Conservation (phyloP, 2,797 vertebrate species). For the Antrozous pallidus region DNA sequence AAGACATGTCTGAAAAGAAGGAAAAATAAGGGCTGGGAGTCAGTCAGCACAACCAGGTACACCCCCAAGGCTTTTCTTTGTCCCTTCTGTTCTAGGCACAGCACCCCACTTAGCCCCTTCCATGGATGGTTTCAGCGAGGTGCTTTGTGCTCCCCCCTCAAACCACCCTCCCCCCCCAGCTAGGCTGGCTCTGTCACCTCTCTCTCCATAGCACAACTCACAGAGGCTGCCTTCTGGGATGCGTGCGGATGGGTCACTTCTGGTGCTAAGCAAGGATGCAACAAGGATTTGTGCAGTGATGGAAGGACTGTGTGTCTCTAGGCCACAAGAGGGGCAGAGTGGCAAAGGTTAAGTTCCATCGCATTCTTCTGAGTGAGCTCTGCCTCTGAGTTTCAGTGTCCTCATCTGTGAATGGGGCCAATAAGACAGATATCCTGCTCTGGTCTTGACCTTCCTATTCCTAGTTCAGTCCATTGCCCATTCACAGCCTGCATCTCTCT, state of each 20-base stretch:
- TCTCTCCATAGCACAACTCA: not conserved
- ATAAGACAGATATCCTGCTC: not conserved
- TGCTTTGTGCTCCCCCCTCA: rapidly evolving
- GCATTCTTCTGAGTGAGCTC: not conserved
- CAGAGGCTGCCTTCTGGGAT: not conserved
- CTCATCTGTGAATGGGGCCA: not conserved
- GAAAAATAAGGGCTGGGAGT: not conserved
- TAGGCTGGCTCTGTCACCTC: not conserved
- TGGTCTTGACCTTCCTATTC: not conserved
- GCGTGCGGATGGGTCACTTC: not conserved
- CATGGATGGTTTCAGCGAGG: not conserved
- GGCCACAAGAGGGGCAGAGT: not conserved
- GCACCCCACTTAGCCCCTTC: not conserved
- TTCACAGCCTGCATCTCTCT: not conserved
- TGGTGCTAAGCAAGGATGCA: not conserved
- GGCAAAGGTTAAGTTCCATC: not conserved
- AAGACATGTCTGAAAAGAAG: not conserved
- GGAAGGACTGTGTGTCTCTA: not conserved
- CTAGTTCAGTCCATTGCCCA: not conserved
- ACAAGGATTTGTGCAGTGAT: not conserved
- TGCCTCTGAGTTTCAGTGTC: no score
- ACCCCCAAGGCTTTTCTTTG: not conserved
- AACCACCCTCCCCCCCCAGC: not conserved
- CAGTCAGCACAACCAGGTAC: no score
- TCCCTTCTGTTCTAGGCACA: not conserved